Evolutionary conservation across 1,140 invertebrate species (phyloP).

Genomic region (Xylocopa sonorina): DNA sequence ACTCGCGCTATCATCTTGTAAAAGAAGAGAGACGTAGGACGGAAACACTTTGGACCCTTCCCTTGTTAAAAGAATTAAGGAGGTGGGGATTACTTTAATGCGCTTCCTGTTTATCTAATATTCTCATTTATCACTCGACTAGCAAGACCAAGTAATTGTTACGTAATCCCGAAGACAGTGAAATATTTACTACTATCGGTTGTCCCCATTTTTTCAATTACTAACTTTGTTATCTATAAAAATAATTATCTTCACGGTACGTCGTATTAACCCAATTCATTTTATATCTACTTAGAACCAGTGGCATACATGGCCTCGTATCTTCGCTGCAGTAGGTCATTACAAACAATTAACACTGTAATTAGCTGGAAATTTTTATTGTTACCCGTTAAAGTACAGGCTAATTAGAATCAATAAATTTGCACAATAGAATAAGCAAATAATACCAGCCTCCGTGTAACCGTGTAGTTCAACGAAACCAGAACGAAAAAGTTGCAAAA

Average conservation of each 20-base stretch:
- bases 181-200: neutral
- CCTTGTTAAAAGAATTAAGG: conserved; percentile 6
- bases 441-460: neutral
- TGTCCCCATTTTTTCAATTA: neutral
- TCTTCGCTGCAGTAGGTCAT: too few relatives aligned
- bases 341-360: too few relatives aligned
- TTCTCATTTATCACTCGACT: neutral
- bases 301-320: too few relatives aligned
- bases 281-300: too few relatives aligned
- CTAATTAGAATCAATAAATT: neutral
- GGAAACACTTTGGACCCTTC: conserved; percentile 13
- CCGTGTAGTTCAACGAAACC: neutral
- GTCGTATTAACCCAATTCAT: too few relatives aligned
- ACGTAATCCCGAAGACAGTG: neutral
- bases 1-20: neutral
- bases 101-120: conserved; percentile 19
- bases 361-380: neutral
- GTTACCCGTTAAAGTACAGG: too few relatives aligned
- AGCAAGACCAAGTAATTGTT: neutral
- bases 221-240: neutral
- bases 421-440: neutral
- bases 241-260: too few relatives aligned
- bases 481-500: neutral
- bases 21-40: neutral
- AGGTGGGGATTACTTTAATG: conserved; percentile 9